Conservation (phyloP, 2,888 invertebrate genomes). For the Acleris holmiana region DNA sequence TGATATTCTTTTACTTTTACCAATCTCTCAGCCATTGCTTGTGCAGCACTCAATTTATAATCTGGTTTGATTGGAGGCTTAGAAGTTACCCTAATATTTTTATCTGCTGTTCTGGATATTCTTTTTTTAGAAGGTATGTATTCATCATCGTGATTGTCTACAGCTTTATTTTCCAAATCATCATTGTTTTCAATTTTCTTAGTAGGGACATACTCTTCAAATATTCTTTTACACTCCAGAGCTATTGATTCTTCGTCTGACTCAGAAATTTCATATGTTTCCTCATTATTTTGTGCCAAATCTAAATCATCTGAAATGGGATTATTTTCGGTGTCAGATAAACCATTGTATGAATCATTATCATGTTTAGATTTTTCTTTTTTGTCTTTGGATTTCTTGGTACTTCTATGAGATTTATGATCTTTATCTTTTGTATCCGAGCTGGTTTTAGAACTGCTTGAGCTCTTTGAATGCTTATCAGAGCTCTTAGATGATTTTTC, state of each 20-base stretch:
- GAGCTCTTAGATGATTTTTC: constrained; percentile 51
- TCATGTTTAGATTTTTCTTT: constrained; percentile 50
- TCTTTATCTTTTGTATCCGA: constrained; percentile 55
- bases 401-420: constrained; percentile 56
- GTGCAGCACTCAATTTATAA: constrained; percentile 83
- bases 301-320: constrained; percentile 53
- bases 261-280: constrained; percentile 75
- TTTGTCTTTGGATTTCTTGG: constrained; percentile 57
- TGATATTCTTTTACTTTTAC: constrained; percentile 78
- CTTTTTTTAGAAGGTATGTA: constrained; percentile 86
- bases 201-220: constrained; percentile 89
- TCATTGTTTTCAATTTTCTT: constrained; percentile 59
- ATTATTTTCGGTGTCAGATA: constrained; percentile 57
- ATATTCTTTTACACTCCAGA: constrained; percentile 93
- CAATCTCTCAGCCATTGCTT: constrained; percentile 80
- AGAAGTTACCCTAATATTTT: constrained; percentile 65
- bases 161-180: constrained; percentile 49
- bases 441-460: constrained; percentile 54
- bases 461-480: constrained; percentile 51
- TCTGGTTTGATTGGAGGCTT: constrained; percentile 76
- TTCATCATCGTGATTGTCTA: constrained; percentile 64
- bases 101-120: constrained; percentile 88
- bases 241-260: constrained; percentile 89
- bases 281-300: constrained; percentile 47
- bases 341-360: constrained; percentile 45